phyloP scores from a whole-genome alignment of 2,888 invertebrate species.

The Eristalinus sepulchralis region DNA sequence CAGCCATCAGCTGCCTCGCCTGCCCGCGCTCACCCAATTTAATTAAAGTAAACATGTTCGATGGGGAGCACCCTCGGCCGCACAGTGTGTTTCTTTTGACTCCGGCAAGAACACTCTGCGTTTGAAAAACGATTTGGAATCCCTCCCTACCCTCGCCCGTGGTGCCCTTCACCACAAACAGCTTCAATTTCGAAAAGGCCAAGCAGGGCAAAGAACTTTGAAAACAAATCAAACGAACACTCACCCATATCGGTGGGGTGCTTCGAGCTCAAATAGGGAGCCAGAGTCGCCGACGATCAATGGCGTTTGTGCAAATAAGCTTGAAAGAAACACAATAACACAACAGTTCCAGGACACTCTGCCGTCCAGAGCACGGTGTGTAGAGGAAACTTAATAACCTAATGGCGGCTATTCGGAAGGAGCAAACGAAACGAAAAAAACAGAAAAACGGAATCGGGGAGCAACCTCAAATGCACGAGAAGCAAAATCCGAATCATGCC shows the following conservation, averaged over 20 bases:
- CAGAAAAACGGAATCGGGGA: not conserved
- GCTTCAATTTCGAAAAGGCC: not conserved
- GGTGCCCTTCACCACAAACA: no score
- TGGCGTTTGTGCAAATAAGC: not conserved
- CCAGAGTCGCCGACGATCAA: not conserved
- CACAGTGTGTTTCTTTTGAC: conserved; percentile 13
- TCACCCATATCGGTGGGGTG: not conserved
- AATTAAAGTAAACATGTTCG: conserved; percentile 39
- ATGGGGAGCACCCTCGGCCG: not conserved
- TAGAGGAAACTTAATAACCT: conserved; percentile 44
- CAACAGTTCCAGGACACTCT: conserved; percentile 3
- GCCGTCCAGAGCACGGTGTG: conserved; percentile 14
- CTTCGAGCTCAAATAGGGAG: not conserved
- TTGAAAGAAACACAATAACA: not conserved
- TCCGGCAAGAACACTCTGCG: conserved; percentile 7
- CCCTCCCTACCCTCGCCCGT: not conserved
- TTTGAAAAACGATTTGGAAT: conserved; percentile 4
- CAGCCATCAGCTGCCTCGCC: not conserved
- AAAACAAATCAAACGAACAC: conserved; percentile 23
- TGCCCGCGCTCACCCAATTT: conserved; percentile 9
- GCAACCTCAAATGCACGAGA: conserved; percentile 2
- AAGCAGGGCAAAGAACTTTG: not conserved
- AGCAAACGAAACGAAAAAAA: conserved; percentile 17
- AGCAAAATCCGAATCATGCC: not conserved
- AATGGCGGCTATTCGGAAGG: conserved; percentile 24